These are phyloP conservation scores for Phania funesta DNA, from an alignment of 2,888 invertebrate genomes.

Conservation along the genomic window DNA sequence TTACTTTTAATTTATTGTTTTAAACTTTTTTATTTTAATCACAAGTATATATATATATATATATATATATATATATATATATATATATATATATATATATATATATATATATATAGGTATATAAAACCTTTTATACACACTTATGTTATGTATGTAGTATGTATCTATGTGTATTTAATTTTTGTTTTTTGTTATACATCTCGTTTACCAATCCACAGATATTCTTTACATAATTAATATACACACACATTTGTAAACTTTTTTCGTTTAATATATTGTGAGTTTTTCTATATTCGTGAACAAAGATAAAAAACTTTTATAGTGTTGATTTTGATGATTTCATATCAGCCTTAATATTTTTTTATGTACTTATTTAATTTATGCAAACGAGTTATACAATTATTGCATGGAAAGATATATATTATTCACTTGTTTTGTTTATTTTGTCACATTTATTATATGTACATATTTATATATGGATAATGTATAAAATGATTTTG, in stretches of 20 bases:
- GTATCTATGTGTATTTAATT: slow-evolving; percentile 15
- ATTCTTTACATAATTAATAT: slow-evolving; percentile 64
- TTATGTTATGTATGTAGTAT: not conserved
- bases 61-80: slow-evolving; percentile 1
- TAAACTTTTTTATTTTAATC: not conserved
- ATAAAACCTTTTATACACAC: not conserved
- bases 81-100: not conserved
- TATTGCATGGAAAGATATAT: slow-evolving; percentile 6
- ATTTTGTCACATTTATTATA: slow-evolving; percentile 59
- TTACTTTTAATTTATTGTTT: too few relatives aligned
- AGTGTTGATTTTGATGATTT: slow-evolving; percentile 57
- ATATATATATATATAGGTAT: not conserved
- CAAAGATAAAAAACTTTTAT: slow-evolving; percentile 40
- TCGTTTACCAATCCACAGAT: slow-evolving; percentile 55
- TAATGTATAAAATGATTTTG: slow-evolving; percentile 48
- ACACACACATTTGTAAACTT: slow-evolving; percentile 44
- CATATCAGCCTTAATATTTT: slow-evolving; percentile 36
- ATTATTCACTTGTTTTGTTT: slow-evolving; percentile 49
- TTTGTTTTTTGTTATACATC: slow-evolving; percentile 29
- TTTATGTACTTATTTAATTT: slow-evolving; percentile 33
- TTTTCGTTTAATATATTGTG: not conserved
- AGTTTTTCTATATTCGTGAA: slow-evolving; percentile 50
- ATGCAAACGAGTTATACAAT: slow-evolving; percentile 67
- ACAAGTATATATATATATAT: slow-evolving; percentile 5
- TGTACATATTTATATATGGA: slow-evolving; percentile 15